A percentile compares a stretch with the other conserved stretches of the same genome.
phyloP scores from a whole-genome alignment of 1,140 invertebrate genomes.

The Brachionus paranguensis region DNA sequence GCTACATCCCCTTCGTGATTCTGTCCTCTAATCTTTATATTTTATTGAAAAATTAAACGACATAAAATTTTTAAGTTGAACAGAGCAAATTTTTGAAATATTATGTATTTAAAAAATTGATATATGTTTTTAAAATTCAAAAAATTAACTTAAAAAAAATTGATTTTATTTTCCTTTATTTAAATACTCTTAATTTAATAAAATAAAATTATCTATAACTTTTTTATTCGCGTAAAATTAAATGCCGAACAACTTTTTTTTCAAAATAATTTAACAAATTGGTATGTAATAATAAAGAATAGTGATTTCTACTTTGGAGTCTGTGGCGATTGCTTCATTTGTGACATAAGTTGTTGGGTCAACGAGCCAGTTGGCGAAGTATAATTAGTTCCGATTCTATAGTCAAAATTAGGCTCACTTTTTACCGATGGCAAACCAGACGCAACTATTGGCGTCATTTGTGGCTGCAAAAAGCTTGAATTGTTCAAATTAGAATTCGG shows the following conservation, averaged over 20 bases:
- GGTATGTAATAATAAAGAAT: background rate
- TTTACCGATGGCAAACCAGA: background rate
- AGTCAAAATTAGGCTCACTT: slow-evolving; percentile 29
- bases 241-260: background rate
- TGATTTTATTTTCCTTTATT: background rate
- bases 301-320: background rate
- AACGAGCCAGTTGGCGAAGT: background rate
- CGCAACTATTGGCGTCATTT: background rate
- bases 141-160: background rate
- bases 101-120: background rate
- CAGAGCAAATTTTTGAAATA: background rate
- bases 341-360: background rate
- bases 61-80: too few relatives aligned
- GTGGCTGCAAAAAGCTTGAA: slow-evolving; percentile 1
- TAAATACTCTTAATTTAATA: background rate
- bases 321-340: slow-evolving; percentile 21
- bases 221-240: background rate
- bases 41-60: too few relatives aligned
- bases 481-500: slow-evolving; percentile 10
- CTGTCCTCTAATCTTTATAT: too few relatives aligned
- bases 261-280: background rate
- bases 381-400: background rate
- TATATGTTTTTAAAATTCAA: too few relatives aligned
- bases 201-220: background rate
- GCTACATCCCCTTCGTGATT: slow-evolving; percentile 43